Conservation (phyloP, 2,113 vertebrate genomes). For the Mobula hypostoma region DNA sequence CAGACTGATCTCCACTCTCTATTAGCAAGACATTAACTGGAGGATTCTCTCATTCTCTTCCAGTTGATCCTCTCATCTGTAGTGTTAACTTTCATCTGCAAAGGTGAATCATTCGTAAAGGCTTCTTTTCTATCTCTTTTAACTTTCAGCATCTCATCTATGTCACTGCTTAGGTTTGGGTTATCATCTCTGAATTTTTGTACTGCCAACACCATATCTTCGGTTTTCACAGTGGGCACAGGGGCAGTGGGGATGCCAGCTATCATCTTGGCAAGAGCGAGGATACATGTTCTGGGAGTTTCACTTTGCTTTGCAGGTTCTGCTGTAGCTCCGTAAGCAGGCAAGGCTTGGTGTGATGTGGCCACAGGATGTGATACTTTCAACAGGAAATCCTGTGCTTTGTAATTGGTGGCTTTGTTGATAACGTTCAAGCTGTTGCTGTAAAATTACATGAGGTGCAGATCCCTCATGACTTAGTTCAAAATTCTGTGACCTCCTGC, state of each 20-base stretch:
- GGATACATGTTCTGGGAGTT: slow-evolving; percentile 47
- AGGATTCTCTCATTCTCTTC: not conserved
- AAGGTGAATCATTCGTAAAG: not conserved
- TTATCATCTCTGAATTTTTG: slow-evolving; percentile 51
- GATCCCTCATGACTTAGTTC: not conserved
- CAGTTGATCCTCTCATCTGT: not conserved
- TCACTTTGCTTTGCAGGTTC: slow-evolving; percentile 21
- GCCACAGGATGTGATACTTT: not conserved
- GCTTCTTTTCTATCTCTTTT: not conserved
- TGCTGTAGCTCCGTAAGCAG: not conserved
- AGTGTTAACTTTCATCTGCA: not conserved
- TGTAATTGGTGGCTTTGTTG: slow-evolving; percentile 17
- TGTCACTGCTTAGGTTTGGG: slow-evolving; percentile 41
- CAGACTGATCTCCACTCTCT: not conserved
- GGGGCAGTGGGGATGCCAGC: slow-evolving; percentile 57
- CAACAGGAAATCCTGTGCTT: slow-evolving; percentile 20
- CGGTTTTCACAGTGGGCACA: slow-evolving; percentile 49
- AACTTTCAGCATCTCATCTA: slow-evolving; percentile 21
- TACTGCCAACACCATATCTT: slow-evolving; percentile 45
- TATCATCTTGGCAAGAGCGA: slow-evolving; percentile 59
- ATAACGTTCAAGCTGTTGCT: slow-evolving; percentile 19
- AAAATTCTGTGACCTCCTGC: slow-evolving; percentile 23
- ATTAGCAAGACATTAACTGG: slow-evolving; percentile 29
- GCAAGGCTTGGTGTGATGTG: not conserved
- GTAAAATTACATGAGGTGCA: not conserved